These are phyloP conservation scores for Halcyon smyrnensis DNA, from an alignment of 2,797 vertebrate species.

Conservation along the genomic window DNA sequence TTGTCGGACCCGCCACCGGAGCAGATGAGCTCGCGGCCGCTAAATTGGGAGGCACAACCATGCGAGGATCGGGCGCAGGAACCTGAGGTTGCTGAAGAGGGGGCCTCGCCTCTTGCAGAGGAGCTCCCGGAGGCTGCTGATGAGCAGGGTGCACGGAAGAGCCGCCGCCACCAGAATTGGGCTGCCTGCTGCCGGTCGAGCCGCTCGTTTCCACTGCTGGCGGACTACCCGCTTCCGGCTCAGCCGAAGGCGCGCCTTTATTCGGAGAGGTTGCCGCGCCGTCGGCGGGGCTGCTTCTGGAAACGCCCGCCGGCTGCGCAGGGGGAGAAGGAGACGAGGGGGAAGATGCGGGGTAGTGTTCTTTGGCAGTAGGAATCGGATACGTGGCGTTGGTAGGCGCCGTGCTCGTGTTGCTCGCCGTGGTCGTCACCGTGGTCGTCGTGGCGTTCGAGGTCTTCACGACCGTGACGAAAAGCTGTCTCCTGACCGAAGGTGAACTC, in stretches of 20 bases:
- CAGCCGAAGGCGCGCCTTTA: slow-evolving; percentile 75
- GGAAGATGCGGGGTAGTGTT: slow-evolving; percentile 83
- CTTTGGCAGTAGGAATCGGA: slow-evolving; percentile 84
- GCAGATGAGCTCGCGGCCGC: slow-evolving; percentile 72
- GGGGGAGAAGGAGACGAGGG: slow-evolving; percentile 84
- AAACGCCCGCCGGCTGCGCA: slow-evolving; percentile 72
- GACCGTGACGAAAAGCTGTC: slow-evolving; percentile 85
- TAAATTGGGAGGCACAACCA: slow-evolving; percentile 79
- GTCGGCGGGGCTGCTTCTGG: slow-evolving; percentile 80
- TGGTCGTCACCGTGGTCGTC: slow-evolving; percentile 82
- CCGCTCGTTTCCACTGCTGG: slow-evolving; percentile 67
- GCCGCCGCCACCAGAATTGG: slow-evolving; percentile 61
- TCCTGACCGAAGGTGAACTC: slow-evolving; percentile 82
- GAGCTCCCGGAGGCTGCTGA: slow-evolving; percentile 76
- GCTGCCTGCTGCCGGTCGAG: slow-evolving; percentile 67
- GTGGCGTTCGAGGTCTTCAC: slow-evolving; percentile 84
- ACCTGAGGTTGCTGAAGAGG: slow-evolving; percentile 83
- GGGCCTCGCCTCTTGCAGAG: slow-evolving; percentile 79
- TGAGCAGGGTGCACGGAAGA: slow-evolving; percentile 76
- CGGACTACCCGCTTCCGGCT: slow-evolving; percentile 76
- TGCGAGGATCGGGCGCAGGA: slow-evolving; percentile 80
- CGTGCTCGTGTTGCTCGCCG: slow-evolving; percentile 83
- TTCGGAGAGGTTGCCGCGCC: slow-evolving; percentile 75
- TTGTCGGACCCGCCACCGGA: slow-evolving; percentile 68
- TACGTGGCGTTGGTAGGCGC: slow-evolving; percentile 81